A percentile compares a stretch with the other conserved stretches of the same genome.
Evolutionary conservation across 2,888 invertebrate species (phyloP).

Genomic region (Anorthoa munda): DNA sequence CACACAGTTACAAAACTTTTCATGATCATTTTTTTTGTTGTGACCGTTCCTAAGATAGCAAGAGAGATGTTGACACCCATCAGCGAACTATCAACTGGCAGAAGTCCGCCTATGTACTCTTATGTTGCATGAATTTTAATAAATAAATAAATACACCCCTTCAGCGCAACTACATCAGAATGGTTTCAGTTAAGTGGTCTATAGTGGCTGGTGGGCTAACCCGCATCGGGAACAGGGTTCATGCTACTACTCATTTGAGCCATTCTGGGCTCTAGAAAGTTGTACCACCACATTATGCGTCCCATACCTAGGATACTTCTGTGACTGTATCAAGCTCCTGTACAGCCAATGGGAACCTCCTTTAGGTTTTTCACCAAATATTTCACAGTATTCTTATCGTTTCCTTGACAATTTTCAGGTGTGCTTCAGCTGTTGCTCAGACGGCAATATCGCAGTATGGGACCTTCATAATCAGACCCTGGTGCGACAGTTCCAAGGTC

Average conservation of each 20-base stretch:
- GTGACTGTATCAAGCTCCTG: not conserved
- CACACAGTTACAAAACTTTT: not conserved
- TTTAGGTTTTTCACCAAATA: too few relatives aligned
- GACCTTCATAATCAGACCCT: conserved; percentile 98
- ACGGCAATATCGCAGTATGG: conserved; percentile 99
- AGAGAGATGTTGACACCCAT: too few relatives aligned
- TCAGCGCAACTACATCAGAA: too few relatives aligned
- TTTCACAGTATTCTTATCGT: not conserved
- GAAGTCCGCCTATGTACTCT: too few relatives aligned
- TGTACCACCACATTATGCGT: not conserved
- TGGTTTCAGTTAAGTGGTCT: too few relatives aligned
- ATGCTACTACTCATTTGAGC: too few relatives aligned
- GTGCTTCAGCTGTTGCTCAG: conserved; percentile 99
- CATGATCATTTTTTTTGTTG: not conserved
- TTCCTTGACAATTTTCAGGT: conserved; percentile 88
- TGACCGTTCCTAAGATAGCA: too few relatives aligned
- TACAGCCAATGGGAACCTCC: not conserved
- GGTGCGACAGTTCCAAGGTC: conserved; percentile 97
- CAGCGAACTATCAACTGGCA: too few relatives aligned
- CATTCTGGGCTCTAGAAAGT: not conserved
- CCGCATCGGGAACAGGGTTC: too few relatives aligned
- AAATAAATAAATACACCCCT: too few relatives aligned
- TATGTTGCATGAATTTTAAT: too few relatives aligned
- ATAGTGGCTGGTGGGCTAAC: too few relatives aligned
- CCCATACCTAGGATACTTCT: not conserved